A percentile compares a stretch with the other conserved stretches of the same genome.
phyloP scores from a whole-genome alignment of 2,797 vertebrate genomes.

The Schizothorax lantsangensis region DNA sequence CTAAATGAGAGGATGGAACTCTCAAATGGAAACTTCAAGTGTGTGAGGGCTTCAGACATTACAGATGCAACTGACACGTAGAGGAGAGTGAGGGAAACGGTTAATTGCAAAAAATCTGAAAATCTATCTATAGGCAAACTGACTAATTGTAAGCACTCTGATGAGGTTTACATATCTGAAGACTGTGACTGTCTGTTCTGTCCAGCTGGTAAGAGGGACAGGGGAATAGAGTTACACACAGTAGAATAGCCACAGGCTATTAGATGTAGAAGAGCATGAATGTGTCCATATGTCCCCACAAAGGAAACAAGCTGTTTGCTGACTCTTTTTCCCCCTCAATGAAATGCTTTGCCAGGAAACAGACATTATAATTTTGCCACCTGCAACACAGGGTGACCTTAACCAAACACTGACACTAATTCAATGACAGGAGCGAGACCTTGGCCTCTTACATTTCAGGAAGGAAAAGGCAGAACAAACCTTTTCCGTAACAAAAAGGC shows the following conservation, averaged over 20 bases:
- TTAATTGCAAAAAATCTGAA: background rate
- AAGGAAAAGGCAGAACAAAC: conserved; percentile 59
- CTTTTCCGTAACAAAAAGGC: conserved; percentile 29
- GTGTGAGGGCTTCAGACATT: background rate
- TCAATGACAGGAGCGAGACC: conserved; percentile 48
- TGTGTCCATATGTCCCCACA: conserved; percentile 57
- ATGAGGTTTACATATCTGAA: conserved; percentile 27
- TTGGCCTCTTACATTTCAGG: conserved; percentile 50
- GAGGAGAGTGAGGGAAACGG: background rate
- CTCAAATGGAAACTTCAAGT: background rate
- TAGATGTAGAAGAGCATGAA: conserved; percentile 46
- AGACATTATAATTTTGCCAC: conserved; percentile 38
- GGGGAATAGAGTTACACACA: conserved; percentile 64
- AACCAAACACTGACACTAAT: conserved; percentile 53
- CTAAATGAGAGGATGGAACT: background rate
- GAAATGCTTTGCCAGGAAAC: conserved; percentile 45
- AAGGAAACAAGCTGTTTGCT: conserved; percentile 57
- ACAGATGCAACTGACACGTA: background rate
- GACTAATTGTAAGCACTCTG: background rate
- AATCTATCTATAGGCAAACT: background rate
- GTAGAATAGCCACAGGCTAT: conserved; percentile 55
- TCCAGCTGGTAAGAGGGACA: conserved; percentile 68
- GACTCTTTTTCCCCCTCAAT: conserved; percentile 45
- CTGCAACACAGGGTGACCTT: conserved; percentile 54
- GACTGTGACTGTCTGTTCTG: conserved; percentile 27